These are phyloP conservation scores for Artibeus jamaicensis DNA, from an alignment of 2,797 vertebrate species.

Conservation along the genomic window DNA sequence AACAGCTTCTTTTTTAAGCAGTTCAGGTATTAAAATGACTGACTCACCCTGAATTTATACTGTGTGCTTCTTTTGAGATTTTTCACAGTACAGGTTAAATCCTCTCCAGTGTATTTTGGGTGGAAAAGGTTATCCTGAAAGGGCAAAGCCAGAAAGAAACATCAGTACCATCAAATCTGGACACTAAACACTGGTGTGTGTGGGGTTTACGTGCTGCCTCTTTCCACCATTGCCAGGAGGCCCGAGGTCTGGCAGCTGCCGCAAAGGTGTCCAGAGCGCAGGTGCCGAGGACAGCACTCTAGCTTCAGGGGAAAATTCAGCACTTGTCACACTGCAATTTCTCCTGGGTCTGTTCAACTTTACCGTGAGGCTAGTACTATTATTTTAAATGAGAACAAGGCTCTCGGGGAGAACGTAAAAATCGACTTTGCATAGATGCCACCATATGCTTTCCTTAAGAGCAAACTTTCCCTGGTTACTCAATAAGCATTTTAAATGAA, in stretches of 20 bases:
- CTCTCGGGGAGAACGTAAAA: not conserved
- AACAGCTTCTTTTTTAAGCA: constrained; percentile 17
- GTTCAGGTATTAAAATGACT: not conserved
- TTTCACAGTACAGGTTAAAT: constrained; percentile 97
- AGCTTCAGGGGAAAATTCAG: not conserved
- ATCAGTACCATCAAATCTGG: not conserved
- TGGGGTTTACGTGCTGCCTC: not conserved
- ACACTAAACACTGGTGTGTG: not conserved
- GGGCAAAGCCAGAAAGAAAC: constrained; percentile 65
- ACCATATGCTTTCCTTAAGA: not conserved
- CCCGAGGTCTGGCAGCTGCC: not conserved
- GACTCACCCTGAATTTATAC: constrained; percentile 98
- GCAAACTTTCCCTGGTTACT: not conserved
- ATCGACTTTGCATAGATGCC: not conserved
- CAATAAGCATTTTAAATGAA: not conserved
- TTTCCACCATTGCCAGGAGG: not conserved
- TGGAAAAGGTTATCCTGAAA: constrained; percentile 95
- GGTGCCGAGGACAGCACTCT: not conserved
- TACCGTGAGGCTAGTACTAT: not conserved
- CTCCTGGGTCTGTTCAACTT: not conserved
- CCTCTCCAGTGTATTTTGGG: constrained; percentile 97
- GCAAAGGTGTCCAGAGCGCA: accelerated
- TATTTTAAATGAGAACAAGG: not conserved
- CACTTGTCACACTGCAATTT: not conserved
- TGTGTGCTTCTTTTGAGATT: constrained; percentile 97